These are phyloP conservation scores for Melanargia galathea DNA, from an alignment of 2,888 invertebrate genomes.

Conservation along the genomic window DNA sequence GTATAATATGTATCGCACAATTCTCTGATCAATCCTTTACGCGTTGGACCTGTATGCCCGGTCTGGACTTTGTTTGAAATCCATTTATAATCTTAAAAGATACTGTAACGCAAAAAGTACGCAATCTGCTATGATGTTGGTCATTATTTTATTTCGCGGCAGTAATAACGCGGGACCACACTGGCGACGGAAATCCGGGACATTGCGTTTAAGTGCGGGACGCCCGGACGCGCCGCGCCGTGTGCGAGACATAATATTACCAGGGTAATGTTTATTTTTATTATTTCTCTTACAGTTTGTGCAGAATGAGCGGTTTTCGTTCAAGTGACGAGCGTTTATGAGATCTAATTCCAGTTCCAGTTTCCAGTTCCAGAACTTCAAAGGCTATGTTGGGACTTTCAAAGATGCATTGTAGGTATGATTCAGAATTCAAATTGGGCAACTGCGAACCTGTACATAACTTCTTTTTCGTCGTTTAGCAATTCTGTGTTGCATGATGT, in stretches of 20 bases:
- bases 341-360: slow-evolving; percentile 7
- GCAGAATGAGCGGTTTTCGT: slow-evolving; percentile 19
- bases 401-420: background rate
- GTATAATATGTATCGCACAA: no score
- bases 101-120: background rate
- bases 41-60: no score
- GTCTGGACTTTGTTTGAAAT: no score
- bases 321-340: slow-evolving; percentile 4
- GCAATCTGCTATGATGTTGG: background rate
- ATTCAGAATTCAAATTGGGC: background rate
- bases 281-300: slow-evolving; percentile 9
- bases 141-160: slow-evolving; percentile 28
- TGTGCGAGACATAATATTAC: slow-evolving; percentile 20
- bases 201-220: slow-evolving; percentile 39
- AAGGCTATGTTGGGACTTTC: background rate
- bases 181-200: slow-evolving; percentile 38
- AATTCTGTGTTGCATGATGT: no score
- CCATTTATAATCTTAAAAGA: background rate
- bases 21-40: no score
- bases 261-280: slow-evolving; percentile 19
- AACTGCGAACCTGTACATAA: background rate
- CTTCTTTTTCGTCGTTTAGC: no score
- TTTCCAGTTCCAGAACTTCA: no score
- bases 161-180: slow-evolving; percentile 35
- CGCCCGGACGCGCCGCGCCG: slow-evolving; percentile 29